Conservation (phyloP, 2,797 vertebrate species). For the Zalophus californianus region DNA sequence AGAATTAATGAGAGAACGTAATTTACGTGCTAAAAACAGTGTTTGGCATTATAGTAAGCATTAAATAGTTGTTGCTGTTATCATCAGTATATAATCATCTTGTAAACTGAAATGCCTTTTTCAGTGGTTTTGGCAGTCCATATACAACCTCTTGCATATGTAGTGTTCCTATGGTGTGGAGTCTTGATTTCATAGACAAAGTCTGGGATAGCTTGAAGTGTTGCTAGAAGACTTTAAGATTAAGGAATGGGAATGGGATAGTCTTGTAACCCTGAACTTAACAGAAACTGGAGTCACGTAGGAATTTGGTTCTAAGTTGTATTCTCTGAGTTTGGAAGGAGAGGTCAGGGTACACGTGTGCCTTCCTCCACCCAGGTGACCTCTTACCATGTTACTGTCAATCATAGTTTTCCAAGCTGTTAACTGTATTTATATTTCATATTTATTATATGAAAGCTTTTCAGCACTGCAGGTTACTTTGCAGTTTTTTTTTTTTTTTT, state of each 20-base stretch:
- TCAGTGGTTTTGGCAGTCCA: not conserved
- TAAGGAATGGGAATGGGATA: constrained; percentile 10
- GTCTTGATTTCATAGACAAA: constrained; percentile 27
- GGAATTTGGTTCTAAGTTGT: not conserved
- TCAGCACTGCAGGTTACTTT: constrained; percentile 51
- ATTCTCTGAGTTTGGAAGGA: constrained; percentile 8
- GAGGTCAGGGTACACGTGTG: not conserved
- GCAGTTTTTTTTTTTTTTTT: constrained; percentile 20
- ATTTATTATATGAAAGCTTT: constrained; percentile 34
- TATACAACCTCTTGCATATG: not conserved
- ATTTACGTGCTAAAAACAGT: not conserved
- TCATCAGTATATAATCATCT: not conserved
- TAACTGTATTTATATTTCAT: constrained; percentile 48
- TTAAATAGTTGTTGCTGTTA: not conserved
- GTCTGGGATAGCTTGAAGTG: not conserved
- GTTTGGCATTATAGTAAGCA: not conserved
- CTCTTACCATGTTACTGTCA: constrained; percentile 1
- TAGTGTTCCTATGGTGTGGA: not conserved
- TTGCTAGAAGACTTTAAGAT: not conserved
- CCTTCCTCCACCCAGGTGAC: not conserved
- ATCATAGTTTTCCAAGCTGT: constrained; percentile 15
- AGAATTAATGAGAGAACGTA: not conserved
- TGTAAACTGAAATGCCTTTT: not conserved
- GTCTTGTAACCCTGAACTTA: not conserved
- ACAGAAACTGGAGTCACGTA: not conserved